Evolutionary conservation across 2,113 vertebrate genomes (phyloP), one percentile per base, ranked within the genome.

Genomic region (Ochotona curzoniae): DNA sequence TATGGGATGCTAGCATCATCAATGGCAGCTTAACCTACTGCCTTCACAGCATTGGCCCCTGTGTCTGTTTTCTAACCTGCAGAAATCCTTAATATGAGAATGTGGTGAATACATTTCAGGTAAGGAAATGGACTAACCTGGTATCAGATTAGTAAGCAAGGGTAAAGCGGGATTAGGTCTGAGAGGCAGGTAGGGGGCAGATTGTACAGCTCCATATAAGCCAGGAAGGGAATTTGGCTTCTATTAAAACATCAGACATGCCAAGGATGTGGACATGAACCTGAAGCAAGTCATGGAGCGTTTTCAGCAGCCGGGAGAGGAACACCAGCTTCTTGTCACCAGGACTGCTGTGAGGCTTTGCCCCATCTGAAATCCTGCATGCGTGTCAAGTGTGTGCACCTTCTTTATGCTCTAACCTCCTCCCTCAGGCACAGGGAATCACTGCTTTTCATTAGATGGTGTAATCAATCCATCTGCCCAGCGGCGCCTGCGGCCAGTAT

Each of bases 391-490:
- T 10, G 57, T 17, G 3, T 84, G 8, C 35, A 49, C 94, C 86
- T 92, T 96, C 32, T 63, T 82, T 84, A 51, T 64, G 73, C 49
- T 93, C 78, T 74, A 74, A 64, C 73, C 87, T 79, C 76, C 76
- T 93, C 91, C 97, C 76, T 74, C 76, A 93, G 93, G 78, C 83
- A 61, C 54, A 63, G 87, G 0, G 47, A 89, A 78, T 79, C 89
- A 44, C 35, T 82, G 80, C 93, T 91, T 93, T 93, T 67, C 91
- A 86, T 91, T 76, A 89, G 89, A 51, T 30, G 54, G 73, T 75
- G 23, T 87, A 90, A 96, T 93, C 91, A 93, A 83, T 75, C 92
- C 93, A 94, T 89, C 83, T 93, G 91, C 83, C 80, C 71, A 5
- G 26, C 2, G 18, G 80, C 17, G 49, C 91, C 89, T 83, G 81